phyloP scores from a whole-genome alignment of 2,797 vertebrate genomes.

The Bradypodion pumilum region DNA sequence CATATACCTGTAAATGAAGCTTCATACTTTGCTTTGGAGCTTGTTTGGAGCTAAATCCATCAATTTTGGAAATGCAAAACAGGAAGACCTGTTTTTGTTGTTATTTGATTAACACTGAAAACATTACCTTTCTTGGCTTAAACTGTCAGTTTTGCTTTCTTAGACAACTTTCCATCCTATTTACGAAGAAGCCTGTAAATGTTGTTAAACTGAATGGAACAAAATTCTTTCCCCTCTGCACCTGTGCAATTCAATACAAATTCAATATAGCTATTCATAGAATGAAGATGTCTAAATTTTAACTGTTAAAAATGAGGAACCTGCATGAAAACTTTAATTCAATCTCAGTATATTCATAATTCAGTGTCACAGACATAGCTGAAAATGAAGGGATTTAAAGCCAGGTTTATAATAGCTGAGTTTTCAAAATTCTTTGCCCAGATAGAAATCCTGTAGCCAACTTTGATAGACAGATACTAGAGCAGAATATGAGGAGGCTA shows the following conservation, averaged over 20 bases:
- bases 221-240: not conserved
- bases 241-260: not conserved
- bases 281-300: not conserved
- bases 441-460: too few species aligned
- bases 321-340: not conserved
- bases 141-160: not conserved
- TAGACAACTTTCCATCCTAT: not conserved
- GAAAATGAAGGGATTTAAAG: not conserved
- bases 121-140: not conserved
- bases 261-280: not conserved
- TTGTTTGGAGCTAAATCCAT: not conserved
- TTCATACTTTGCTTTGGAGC: not conserved
- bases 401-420: not conserved
- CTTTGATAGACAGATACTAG: too few species aligned
- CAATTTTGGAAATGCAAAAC: not conserved
- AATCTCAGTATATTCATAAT: not conserved
- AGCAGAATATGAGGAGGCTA: too few species aligned
- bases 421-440: not conserved
- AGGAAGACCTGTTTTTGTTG: not conserved
- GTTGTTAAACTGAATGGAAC: not conserved
- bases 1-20: not conserved
- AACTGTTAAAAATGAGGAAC: not conserved
- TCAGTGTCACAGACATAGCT: not conserved
- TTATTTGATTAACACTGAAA: constrained; percentile 2
- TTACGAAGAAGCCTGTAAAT: not conserved